Conservation (phyloP, 2,113 vertebrate species). For the Cygnus atratus region DNA sequence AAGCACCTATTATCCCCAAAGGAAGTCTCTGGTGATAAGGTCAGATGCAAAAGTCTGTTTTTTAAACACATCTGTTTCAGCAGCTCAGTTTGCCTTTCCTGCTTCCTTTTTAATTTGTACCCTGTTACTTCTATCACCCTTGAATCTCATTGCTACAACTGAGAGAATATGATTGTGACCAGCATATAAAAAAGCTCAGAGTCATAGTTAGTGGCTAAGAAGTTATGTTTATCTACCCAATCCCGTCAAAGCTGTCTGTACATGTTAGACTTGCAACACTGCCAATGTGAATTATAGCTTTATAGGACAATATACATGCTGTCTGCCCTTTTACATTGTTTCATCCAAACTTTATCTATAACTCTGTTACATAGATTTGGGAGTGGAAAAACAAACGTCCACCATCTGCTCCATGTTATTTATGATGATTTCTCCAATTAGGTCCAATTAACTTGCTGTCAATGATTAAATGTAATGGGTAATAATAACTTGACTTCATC, state of each 20-base stretch:
- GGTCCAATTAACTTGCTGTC: constrained; percentile 87
- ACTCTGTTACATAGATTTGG: constrained; percentile 54
- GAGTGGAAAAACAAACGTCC: constrained; percentile 73
- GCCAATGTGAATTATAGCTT: background rate
- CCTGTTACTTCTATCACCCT: background rate
- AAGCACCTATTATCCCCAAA: background rate
- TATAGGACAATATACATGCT: background rate
- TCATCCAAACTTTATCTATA: constrained; percentile 64
- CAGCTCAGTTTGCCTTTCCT: background rate
- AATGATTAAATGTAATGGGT: constrained; percentile 91
- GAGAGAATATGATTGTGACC: background rate
- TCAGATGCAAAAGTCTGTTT: background rate
- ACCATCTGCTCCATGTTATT: constrained; percentile 89
- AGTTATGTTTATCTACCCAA: background rate
- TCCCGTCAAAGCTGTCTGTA: background rate
- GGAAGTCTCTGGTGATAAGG: background rate
- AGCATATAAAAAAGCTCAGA: background rate
- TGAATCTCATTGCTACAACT: background rate
- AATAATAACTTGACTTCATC: constrained; percentile 87
- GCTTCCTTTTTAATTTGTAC: background rate
- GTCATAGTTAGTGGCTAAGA: background rate
- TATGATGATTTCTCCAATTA: constrained; percentile 92
- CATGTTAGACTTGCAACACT: background rate
- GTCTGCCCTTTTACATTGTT: background rate
- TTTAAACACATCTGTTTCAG: constrained; percentile 27